Conservation (phyloP, 2,797 vertebrate species). For the Falco rusticolus region DNA sequence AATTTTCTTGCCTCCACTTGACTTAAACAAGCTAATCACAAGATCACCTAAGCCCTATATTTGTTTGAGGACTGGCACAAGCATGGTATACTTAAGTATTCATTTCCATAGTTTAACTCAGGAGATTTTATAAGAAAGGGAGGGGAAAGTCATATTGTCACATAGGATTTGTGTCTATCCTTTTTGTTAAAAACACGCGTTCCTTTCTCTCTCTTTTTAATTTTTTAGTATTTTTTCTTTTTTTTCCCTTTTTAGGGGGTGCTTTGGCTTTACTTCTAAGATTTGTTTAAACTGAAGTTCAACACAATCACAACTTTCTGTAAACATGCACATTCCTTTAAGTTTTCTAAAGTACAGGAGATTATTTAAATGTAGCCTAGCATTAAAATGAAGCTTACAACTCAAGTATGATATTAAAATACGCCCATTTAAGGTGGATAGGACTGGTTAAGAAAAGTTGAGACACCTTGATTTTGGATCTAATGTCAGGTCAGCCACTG, state of each 20-base stretch:
- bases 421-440: background rate
- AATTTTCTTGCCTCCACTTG: background rate
- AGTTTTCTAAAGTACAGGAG: background rate
- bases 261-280: background rate
- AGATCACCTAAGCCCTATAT: background rate
- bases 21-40: background rate
- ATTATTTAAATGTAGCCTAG: background rate
- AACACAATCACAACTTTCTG: background rate
- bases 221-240: rapidly evolving
- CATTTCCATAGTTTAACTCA: background rate
- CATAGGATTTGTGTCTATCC: rapidly evolving
- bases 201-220: background rate
- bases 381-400: background rate
- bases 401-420: background rate
- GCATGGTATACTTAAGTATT: background rate
- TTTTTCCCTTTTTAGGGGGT: rapidly evolving
- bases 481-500: background rate
- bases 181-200: background rate
- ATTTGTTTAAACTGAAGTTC: background rate
- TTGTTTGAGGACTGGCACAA: background rate
- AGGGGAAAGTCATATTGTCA: background rate
- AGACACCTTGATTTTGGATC: background rate
- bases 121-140: background rate
- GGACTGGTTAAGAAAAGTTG: background rate
- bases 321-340: background rate